A percentile compares a stretch with the other conserved stretches of the same genome.
phyloP scores from a whole-genome alignment of 2,113 vertebrate genomes.

The Cnemophilus loriae region DNA sequence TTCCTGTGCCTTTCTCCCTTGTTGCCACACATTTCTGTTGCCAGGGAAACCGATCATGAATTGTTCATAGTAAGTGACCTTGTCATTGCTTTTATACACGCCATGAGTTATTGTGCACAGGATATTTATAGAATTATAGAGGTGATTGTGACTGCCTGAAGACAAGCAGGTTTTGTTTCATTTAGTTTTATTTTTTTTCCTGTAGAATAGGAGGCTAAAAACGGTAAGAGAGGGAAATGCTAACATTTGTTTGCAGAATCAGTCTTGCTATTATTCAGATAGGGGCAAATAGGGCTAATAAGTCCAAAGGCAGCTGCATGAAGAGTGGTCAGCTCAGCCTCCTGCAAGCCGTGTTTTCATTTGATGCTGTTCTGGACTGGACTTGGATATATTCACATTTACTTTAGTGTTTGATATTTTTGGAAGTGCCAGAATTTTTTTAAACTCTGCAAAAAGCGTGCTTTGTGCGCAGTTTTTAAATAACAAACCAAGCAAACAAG shows the following conservation, averaged over 20 bases:
- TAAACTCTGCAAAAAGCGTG: not conserved
- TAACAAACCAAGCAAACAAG: not conserved
- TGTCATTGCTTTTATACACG: constrained; percentile 63
- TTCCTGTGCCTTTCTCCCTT: constrained; percentile 38
- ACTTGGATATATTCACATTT: not conserved
- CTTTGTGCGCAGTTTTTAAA: not conserved
- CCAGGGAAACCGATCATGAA: constrained; percentile 66
- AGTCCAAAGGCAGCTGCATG: not conserved
- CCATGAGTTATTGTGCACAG: constrained; percentile 48
- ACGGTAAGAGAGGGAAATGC: not conserved
- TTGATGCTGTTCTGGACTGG: not conserved
- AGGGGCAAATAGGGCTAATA: not conserved
- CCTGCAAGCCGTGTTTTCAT: not conserved
- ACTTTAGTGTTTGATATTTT: not conserved
- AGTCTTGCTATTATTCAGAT: not conserved
- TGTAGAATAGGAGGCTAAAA: not conserved
- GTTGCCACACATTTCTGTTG: constrained; percentile 58
- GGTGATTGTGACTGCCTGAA: constrained; percentile 45
- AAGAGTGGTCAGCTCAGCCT: not conserved
- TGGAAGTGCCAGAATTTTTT: not conserved
- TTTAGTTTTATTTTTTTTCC: not conserved
- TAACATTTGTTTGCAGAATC: not conserved
- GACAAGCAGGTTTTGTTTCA: constrained; percentile 23
- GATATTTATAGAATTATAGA: constrained; percentile 68
- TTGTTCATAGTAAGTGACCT: constrained; percentile 68